Evolutionary conservation across 1,140 invertebrate species (phyloP), one percentile per base, ranked within the genome.

Genomic region (Drosophila watanabei): DNA sequence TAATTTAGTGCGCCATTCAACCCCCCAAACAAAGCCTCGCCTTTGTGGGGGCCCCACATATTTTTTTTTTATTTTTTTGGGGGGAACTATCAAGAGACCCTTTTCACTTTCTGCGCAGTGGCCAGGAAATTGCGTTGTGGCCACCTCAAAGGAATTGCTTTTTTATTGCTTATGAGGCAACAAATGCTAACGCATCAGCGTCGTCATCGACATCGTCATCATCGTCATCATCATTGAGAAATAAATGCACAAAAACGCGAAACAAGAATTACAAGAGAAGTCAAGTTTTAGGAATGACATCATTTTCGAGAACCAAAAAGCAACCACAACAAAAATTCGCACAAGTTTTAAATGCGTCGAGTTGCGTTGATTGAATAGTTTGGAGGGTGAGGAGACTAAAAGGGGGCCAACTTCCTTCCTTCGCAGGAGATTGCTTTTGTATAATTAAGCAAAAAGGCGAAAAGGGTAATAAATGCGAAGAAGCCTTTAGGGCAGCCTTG

Each of bases 251-350:
- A 61, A 76, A 75, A 76, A 65, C 60, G 70, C 75, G 59, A 78
- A 70, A 66, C 46, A 70, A 52, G 48, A 58, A 82, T 82, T 82
- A 82, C 80, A 82, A 58, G 37, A 57, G 65, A 73, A 64, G 32
- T 58, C 57, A 51, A 82, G 54, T 77, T 87, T 57, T 77, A 83
- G 83, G 75, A 46, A 87, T 87, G 83, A 87, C 83, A 87, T 87
- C 83, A 87, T 83, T 28, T 28, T 32, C 52, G 46, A 49, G 30
- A 61, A 33, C 32, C 37, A 49, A 52, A 61, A 48, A 49, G 24
- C 41, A 10, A 63, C 33, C 10, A 37, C 39, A 13, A 16, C 30
- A 43, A 28, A 64, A 28, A 60, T 73, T 75, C 68, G 45, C 64
- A 76, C 60, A 61, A 49, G 11, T 79, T 79, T 79, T 78, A 66